Base-by-base conservation (phyloP, 2,113 vertebrate species). In the Loxodonta africana region DNA sequence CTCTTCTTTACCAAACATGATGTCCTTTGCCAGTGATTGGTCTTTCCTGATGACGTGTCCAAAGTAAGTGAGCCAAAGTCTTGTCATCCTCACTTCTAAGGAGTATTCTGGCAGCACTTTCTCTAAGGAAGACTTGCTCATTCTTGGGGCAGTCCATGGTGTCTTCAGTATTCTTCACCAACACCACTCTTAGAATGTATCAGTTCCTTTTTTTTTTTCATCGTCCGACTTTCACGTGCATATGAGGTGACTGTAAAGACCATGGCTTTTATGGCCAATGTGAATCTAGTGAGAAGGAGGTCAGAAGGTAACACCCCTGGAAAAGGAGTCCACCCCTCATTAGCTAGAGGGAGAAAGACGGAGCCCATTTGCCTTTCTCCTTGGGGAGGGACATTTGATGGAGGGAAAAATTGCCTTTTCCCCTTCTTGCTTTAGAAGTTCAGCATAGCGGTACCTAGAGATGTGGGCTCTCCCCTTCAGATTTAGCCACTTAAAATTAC, bases 291-390 rank as follows among this genome's bases (percentile, higher is more conserved):
- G 2, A 21, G 23, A 41, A 60, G 30, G 48, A 9, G 65, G 26
- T 18, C 23, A 1, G 53, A 25, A 2, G 8, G 0, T 12, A 8
- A 9, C 8, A 0, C 8, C 5, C 5, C 73, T 1, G 1, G 74
- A 63, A 60, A 20, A 8, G 20, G 18, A 1, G 3, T 30, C 48
- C 57, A 28, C 65, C 11, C 46, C 69, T 2, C 0, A 5, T 17
- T 2, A 1, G 2, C 23, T n/a, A 21, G 76, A 88, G 83, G 76
- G 46, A 15, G 84, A 57, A 23, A 18, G 8, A 3, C 6, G 1
- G 48, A 48, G 51, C 37, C 4, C 25, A 4, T 26, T 33, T 18
- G 8, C 7, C 28, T 18, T 20, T 20, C 17, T 33, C 41, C 41
- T 46, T 2, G 2, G 26, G 17, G 46, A 67, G 60, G 28, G n/a